These are phyloP conservation scores for Brenthis hecate DNA, from an alignment of 2,888 invertebrate genomes.

Conservation along the genomic window DNA sequence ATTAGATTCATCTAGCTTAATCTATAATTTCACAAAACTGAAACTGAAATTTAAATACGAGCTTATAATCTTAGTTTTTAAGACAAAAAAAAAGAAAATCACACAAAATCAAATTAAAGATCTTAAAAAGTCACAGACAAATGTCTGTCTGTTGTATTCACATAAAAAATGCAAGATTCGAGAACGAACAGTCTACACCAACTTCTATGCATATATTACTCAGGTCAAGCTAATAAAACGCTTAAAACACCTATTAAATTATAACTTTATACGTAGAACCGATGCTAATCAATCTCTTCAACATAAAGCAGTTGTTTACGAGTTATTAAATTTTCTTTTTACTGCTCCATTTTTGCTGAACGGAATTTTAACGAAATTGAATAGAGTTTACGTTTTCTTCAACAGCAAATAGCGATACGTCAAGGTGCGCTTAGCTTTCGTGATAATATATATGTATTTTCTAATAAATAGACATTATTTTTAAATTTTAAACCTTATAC, in stretches of 20 bases:
- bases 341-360: conserved; percentile 31
- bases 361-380: conserved; percentile 49
- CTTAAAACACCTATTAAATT: neutral
- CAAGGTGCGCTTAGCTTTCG: conserved; percentile 28
- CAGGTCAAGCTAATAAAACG: no score
- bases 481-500: neutral
- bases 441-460: conserved; percentile 11
- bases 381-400: conserved; percentile 49
- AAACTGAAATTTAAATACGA: no score
- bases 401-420: conserved; percentile 37
- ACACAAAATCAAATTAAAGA: no score
- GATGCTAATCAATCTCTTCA: conserved; percentile 29
- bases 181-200: no score
- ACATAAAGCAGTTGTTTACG: conserved; percentile 34
- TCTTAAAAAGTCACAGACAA: no score
- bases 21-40: no score
- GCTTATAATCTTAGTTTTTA: no score
- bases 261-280: conserved; percentile 4
- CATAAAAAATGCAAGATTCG: no score
- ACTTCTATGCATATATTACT: no score
- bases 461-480: neutral
- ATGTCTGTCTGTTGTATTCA: no score
- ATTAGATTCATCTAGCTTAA: no score
- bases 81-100: no score
- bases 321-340: conserved; percentile 40